phyloP scores from a whole-genome alignment of 1,140 invertebrate genomes.

The Stratiolaelaps scimitus region DNA sequence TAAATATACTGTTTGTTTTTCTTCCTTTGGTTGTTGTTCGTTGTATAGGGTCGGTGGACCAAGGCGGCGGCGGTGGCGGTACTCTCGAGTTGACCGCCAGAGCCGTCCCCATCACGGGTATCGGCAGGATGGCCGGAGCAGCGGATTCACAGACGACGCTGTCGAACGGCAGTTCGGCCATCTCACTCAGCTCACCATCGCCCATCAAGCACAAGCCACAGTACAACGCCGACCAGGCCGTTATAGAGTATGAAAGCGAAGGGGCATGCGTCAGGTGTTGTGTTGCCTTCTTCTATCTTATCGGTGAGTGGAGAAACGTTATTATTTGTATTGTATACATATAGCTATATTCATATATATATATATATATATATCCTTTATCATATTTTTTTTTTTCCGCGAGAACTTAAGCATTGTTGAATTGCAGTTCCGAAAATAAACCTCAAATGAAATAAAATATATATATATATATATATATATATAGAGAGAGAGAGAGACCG shows the following conservation, averaged over 20 bases:
- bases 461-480: too few species aligned
- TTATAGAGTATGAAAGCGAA: slow-evolving; percentile 6
- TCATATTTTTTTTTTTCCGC: too few species aligned
- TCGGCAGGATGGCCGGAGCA: slow-evolving; percentile 10
- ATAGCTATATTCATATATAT: too few species aligned
- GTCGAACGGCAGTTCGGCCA: slow-evolving; percentile 26
- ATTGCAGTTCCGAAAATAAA: too few species aligned
- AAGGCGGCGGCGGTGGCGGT: slow-evolving; percentile 25
- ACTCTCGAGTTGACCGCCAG: slow-evolving; percentile 1
- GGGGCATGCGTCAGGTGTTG: slow-evolving; percentile 26
- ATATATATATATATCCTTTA: too few species aligned
- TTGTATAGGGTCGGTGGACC: neutral
- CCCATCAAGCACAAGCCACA: slow-evolving; percentile 28
- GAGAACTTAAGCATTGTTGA: too few species aligned
- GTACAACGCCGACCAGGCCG: slow-evolving; percentile 2
- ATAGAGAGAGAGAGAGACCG: too few species aligned
- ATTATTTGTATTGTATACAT: too few species aligned
- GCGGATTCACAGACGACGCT: slow-evolving; percentile 21
- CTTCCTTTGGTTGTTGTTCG: too few species aligned
- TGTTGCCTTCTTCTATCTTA: slow-evolving; percentile 11
- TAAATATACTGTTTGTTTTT: too few species aligned
- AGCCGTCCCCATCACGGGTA: too few species aligned
- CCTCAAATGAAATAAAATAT: too few species aligned
- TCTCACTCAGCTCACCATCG: slow-evolving; percentile 14
- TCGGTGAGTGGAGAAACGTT: slow-evolving; percentile 3